phyloP scores from a whole-genome alignment of 2,113 vertebrate species.

The Suncus etruscus region DNA sequence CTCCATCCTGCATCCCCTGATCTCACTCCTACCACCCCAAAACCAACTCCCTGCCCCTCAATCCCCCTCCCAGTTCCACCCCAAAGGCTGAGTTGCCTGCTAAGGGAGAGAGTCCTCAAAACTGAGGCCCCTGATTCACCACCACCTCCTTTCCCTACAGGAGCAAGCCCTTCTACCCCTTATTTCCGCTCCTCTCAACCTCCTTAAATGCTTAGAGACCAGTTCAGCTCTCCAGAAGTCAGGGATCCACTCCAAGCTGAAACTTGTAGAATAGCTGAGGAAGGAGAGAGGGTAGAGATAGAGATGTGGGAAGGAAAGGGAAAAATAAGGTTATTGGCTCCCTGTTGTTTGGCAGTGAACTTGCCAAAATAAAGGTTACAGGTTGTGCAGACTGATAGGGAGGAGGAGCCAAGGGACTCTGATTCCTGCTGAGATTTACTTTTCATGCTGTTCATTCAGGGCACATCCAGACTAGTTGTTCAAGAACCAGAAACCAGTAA shows the following conservation, averaged over 20 bases:
- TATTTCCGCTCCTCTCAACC: neutral
- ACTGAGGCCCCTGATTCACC: neutral
- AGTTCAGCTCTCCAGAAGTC: conserved; percentile 51
- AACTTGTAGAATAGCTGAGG: conserved; percentile 57
- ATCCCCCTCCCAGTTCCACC: neutral
- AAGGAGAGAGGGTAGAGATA: neutral
- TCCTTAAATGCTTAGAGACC: conserved; percentile 12
- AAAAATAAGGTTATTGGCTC: conserved; percentile 13
- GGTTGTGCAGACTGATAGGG: neutral
- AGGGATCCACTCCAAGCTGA: conserved; percentile 49
- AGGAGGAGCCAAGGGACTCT: neutral
- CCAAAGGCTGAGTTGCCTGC: neutral
- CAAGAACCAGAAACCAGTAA: conserved; percentile 29
- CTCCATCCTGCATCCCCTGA: neutral
- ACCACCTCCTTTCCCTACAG: neutral
- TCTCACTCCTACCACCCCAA: rapidly evolving
- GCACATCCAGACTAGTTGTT: neutral
- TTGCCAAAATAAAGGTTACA: conserved; percentile 30
- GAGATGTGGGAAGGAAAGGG: neutral
- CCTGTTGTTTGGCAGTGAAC: conserved; percentile 29
- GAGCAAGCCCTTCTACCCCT: neutral
- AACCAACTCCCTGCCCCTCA: too few species aligned
- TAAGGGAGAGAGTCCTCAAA: neutral
- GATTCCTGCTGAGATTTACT: conserved; percentile 35
- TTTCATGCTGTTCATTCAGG: conserved; percentile 22